Base-by-base conservation (phyloP, 2,888 invertebrate species). In the Uropetala carovei region DNA sequence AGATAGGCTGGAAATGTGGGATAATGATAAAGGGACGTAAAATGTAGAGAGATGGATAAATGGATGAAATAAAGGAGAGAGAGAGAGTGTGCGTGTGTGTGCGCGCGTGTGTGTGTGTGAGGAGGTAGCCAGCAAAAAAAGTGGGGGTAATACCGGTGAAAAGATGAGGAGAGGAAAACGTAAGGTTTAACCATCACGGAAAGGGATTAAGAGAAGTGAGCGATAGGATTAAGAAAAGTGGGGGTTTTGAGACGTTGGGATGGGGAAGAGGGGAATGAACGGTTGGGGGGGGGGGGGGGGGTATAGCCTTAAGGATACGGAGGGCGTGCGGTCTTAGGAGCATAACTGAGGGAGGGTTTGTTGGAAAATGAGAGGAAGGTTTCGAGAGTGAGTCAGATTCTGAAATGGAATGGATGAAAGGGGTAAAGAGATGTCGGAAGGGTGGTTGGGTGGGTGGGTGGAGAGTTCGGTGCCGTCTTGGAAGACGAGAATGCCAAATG, bases 401-500 rank as follows among this genome's bases (percentile, higher is more conserved):
- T n/a, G 68, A 68, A 68, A 68, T 68, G 64, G 64, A n/a, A 64
- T 64, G 68, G 68, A 68, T 68, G n/a, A 10, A n/a, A 68, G 68
- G 68, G 68, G 9, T 43, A 5, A 43, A 43, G 43, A 43, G 16
- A 18, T 18, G 75, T 5, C n/a, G 11, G 22, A 22, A 75, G 27
- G 43, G 5, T n/a, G n/a, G n/a, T n/a, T n/a, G 43, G 43, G 5
- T 3, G 43, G 43, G 5, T 1, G 5, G 1, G 43, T n/a, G 75
- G 75, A 60, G 60, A 27, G 27, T 75, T 75, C 27, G 27, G 22
- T 13, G 18, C 68, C 68, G 22, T 75, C 75, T 75, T 75, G 75
- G 75, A 22, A 75, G 75, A 75, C 75, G 68, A 68, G 22, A 68
- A n/a, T 68, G 68, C 68, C 68, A 68, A 68, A 68, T 68, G 75